Evolutionary conservation across 2,797 vertebrate genomes (phyloP), one percentile per base, ranked within the genome.

Genomic region (Tragopan temminckii): DNA sequence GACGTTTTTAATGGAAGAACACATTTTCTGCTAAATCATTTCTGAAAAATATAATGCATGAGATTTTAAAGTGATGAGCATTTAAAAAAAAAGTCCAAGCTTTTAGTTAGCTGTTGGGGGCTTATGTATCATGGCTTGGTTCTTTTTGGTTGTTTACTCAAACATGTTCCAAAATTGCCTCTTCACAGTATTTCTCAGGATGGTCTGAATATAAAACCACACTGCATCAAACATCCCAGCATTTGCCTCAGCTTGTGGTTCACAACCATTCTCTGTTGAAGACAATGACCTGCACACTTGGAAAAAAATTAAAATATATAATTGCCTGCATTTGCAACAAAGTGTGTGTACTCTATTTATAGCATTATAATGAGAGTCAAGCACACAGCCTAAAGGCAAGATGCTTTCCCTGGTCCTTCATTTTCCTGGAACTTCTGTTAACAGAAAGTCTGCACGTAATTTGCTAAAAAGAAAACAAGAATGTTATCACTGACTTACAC

Each of bases 341-440:
- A 62, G 19, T 1, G 4, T 64, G 9, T n/a, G 7, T 48, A 85
- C 48, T 3, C 43, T 85, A 58, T 75, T 42, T 86, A 86, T 25
- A 84, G 55, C 77, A 85, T 55, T 83, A 78, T 11, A 66, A 7
- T 72, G 79, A 68, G 48, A 83, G 83, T 23, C 20, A 88, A 81
- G 33, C 40, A 64, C 9, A 76, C 3, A 84, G 87, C 77, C 82
- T 79, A 81, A 58, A 88, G 88, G 63, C 66, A 92, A 85, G 45
- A 79, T 40, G 14, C 52, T 91, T 92, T 69, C n/a, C 42, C 27
- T 57, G 18, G 18, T 17, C 50, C 35, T 88, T 83, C 3, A 18
- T 78, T 89, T 87, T 85, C 55, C 69, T 58, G 75, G 58, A 82
- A 85, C 70, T 48, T 71, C 9, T 36, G 77, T 78, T 87, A 83